Base-by-base conservation (phyloP, 2,797 vertebrate genomes). In the Acanthornis magna region DNA sequence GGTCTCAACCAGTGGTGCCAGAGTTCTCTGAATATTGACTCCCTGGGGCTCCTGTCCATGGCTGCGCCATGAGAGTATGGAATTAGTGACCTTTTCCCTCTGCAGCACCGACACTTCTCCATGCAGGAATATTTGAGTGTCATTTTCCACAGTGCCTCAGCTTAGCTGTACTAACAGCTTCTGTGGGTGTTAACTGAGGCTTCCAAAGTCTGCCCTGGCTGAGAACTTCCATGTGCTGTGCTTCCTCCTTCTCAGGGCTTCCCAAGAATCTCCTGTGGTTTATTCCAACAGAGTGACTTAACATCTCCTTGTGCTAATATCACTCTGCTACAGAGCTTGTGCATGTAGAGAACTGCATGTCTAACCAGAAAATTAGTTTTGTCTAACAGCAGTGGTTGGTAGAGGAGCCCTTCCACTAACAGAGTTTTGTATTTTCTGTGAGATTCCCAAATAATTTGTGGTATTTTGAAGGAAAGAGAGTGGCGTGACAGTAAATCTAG, bases 261-360 rank as follows among this genome's bases (percentile, higher is more conserved):
- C 71, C 61, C 68, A 26, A 50, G 57, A 83, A 16, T 57, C 22
- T 82, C 29, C 48, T 27, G 27, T 42, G 68, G 9, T n/a, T 93
- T 79, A 22, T 87, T 43, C 54, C 34, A 45, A 4, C 26, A 2
- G 23, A 71, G 43, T 38, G 34, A 77, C 21, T 79, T 88, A 84
- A 87, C 71, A n/a, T 42, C 12, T 27, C 30, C 55, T 77, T 30
- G 20, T 85, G 66, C 83, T 92, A 43, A 30, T 60, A 55, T 75
- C 54, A 58, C 55, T 57, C 48, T 58, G 50, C 80, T 83, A 79
- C 77, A 89, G 78, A 86, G 88, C 85, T 88, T 89, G 74, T 96
- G 96, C 96, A 96, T 95, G 95, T 47, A 36, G 48, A 91, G 23
- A 77, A 11, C 71, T 89, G 95, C 93, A 96, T 95, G 94, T 88